phyloP scores from a whole-genome alignment of 2,797 vertebrate species.

The Mus caroli region DNA sequence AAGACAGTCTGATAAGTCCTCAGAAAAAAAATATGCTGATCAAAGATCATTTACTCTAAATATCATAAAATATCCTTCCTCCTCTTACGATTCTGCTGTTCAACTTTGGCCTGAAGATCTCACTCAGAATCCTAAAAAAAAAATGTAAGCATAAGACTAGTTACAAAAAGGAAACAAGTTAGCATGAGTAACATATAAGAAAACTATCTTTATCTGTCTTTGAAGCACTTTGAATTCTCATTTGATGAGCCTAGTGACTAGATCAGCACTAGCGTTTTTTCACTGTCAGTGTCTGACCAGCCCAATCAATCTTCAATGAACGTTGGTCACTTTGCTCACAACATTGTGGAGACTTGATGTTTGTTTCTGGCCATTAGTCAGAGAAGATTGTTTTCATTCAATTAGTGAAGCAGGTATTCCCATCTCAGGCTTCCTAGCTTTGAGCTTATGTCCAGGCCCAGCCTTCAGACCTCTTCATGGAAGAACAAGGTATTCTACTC shows the following conservation, averaged over 20 bases:
- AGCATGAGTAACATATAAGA: background rate
- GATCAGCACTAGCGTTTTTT: background rate
- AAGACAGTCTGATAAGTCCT: background rate
- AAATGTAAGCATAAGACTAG: background rate
- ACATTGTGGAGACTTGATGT: background rate
- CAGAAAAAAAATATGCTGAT: background rate
- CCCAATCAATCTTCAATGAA: background rate
- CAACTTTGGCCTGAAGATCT: background rate
- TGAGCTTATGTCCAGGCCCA: background rate
- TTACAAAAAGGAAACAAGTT: constrained; percentile 24
- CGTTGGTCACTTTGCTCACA: background rate
- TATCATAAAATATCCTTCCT: background rate
- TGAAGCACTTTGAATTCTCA: constrained; percentile 23
- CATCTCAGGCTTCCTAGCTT: background rate
- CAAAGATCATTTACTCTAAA: constrained; percentile 5
- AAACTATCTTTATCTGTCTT: background rate
- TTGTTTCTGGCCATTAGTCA: background rate
- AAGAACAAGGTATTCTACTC: background rate
- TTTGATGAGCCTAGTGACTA: background rate
- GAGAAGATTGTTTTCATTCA: background rate
- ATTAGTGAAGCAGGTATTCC: background rate
- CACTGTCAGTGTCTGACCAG: background rate
- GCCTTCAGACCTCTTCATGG: background rate
- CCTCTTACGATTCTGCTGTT: background rate
- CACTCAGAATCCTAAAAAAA: background rate